Percentiles rank a stretch among this genome's conserved stretches.
These are phyloP conservation scores for Fulica atra DNA, from an alignment of 2,113 vertebrate species.

Conservation along the genomic window DNA sequence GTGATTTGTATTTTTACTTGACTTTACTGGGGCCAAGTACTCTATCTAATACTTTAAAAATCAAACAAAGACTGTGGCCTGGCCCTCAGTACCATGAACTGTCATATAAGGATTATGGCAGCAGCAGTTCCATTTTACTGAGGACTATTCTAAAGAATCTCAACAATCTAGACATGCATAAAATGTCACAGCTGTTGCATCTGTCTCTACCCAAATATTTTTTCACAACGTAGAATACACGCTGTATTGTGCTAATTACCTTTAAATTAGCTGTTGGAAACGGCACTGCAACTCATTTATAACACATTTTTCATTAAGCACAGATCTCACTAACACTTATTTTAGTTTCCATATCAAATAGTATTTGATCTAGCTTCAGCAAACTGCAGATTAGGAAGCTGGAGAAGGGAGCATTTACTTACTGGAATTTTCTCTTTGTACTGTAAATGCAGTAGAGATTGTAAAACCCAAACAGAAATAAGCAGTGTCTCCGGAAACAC, in stretches of 20 bases:
- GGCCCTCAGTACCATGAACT: not conserved
- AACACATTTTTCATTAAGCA: not conserved
- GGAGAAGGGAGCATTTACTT: not conserved
- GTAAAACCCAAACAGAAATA: not conserved
- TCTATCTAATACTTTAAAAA: not conserved
- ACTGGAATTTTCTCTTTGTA: not conserved
- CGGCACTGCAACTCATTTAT: not conserved
- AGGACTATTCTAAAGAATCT: slow-evolving; percentile 8
- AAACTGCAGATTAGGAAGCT: not conserved
- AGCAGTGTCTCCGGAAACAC: not conserved
- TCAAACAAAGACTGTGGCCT: not conserved
- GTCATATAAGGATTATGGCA: not conserved
- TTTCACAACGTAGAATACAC: not conserved
- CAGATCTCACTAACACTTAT: not conserved
- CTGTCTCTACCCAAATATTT: slow-evolving; percentile 26
- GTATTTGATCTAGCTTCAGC: not conserved
- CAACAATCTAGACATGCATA: not conserved
- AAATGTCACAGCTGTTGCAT: slow-evolving; percentile 65
- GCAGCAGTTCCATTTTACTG: not conserved
- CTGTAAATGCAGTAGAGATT: not conserved
- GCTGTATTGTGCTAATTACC: not conserved
- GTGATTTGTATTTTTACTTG: not conserved
- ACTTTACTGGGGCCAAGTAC: not conserved
- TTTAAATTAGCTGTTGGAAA: slow-evolving; percentile 1
- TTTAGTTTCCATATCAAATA: not conserved